Base-by-base conservation (phyloP, 2,888 invertebrate species). In the Drosophila gaucha region DNA sequence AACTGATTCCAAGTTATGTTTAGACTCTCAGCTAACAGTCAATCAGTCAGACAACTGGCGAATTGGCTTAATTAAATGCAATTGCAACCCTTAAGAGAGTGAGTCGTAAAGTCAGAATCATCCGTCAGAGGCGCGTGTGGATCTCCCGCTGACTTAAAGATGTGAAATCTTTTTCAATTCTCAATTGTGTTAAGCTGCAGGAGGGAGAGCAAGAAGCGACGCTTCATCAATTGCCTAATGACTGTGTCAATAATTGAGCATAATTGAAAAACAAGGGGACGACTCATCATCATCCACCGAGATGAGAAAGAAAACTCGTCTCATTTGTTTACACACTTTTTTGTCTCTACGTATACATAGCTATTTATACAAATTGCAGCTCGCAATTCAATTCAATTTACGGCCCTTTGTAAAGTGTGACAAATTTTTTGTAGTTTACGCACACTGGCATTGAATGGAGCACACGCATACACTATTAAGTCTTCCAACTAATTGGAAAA, bases 171-270 rank as follows among this genome's bases (percentile, higher is more conserved):
- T 14, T 89, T 84, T 82, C 76, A 68, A 69, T 69, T 88, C 66
- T 51, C 76, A 63, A 69, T 56, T 75, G 60, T 63, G 49, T n/a
- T n/a, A 43, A 60, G 46, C 65, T 30, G 50, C 56, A 39, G 56
- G 47, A 47, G 68, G 65, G 47, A 54, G 44, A 39, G 8, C n/a
- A 22, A 39, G 39, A 41, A 20, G 30, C 28, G 39, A 50, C 56
- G 44, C 62, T 66, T 51, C 54, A 58, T 72, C 87, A 85, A 82
- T 82, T 89, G 86, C 62, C 68, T 78, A 80, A 84, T 85, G 85
- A 84, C 69, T 74, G 80, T 76, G 83, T 85, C 89, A 73, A 87
- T 84, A 88, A 88, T 84, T 88, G 83, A 68, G 74, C 80, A 83
- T 88, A 88, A 84, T 84, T 84, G 86, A 71, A 88, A 79, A 76